Percentiles rank a stretch among this genome's conserved stretches.
Evolutionary conservation across 1,140 invertebrate genomes (phyloP).

Genomic region (Temnothorax nylanderi): DNA sequence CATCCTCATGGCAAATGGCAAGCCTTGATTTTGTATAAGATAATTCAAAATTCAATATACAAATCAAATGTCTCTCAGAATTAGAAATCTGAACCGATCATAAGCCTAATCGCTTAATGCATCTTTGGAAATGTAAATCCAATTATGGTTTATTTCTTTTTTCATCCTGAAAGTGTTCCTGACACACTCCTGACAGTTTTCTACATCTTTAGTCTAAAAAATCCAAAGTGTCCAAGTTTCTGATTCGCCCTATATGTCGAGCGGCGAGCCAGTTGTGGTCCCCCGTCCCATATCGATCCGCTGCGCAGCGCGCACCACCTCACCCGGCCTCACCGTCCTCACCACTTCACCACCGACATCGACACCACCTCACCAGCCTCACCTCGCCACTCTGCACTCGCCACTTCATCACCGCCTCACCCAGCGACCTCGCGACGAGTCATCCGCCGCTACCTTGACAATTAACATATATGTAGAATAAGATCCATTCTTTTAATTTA

Average conservation of each 20-base stretch:
- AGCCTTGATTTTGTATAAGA: not conserved
- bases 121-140: not conserved
- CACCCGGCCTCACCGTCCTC: not conserved
- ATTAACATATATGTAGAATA: not conserved
- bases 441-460: constrained; percentile 1
- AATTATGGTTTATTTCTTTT: not conserved
- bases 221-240: not conserved
- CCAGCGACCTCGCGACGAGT: constrained; percentile 28
- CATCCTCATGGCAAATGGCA: not conserved
- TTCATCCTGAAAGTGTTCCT: not conserved
- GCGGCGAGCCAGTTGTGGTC: not conserved
- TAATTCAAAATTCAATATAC: not conserved
- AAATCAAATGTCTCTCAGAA: not conserved
- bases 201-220: not conserved
- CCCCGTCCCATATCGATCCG: constrained; percentile 73
- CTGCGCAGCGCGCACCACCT: constrained; percentile 68
- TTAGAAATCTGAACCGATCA: not conserved
- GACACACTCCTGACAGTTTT: not conserved
- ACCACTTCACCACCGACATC: no score
- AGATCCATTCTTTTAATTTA: not conserved
- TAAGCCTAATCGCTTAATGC: not conserved
- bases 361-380: constrained; percentile 31
- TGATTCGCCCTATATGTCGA: not conserved
- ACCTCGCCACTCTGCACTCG: no score
- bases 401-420: constrained; percentile 32